Base-by-base conservation (phyloP, 2,797 vertebrate species). In the Oreortyx pictus region DNA sequence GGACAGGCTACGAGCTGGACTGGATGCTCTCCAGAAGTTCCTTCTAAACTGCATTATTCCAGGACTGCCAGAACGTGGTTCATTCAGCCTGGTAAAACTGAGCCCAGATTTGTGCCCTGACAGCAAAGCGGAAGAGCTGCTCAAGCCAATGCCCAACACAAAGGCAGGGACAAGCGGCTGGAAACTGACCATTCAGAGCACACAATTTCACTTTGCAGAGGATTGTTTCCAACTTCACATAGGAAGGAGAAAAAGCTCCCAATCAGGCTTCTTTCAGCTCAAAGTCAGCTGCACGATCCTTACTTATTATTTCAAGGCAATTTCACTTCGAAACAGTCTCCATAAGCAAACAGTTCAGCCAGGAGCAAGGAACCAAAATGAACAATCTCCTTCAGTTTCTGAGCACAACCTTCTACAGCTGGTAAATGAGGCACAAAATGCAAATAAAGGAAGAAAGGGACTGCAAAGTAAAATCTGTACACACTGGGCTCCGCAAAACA, bases 291-390 rank as follows among this genome's bases (percentile, higher is more conserved):
- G 67, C 49, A 56, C 59, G 92, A 93, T 79, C 68, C 68, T 37
- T 71, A 75, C 57, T 85, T 80, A 79, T 92, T 90, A 71, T 82
- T 95, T 90, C 75, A 86, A 77, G 68, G 75, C 91, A 91, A 91
- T 92, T 90, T 86, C 74, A 80, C 83, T 92, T 71, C 37, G 54
- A 92, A 78, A 72, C 67, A 62, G 47, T 44, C 59, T 85, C 59
- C 59, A 59, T 14, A 74, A 8, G 46, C 64, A 80, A 60, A 56
- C 68, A 88, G 75, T 82, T 91, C 93, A 92, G 91, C 81, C 94
- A 95, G 84, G 50, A 85, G 76, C 71, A 92, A 89, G 52, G 35
- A 94, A 92, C 68, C 76, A 60, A 82, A 92, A 86, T 56, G 83
- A 93, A 92, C 64, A 84, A 86, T 77, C 74, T 84, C 86, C 79